Evolutionary conservation across 2,797 vertebrate genomes (phyloP).

Genomic region (Micrastur ruficollis): DNA sequence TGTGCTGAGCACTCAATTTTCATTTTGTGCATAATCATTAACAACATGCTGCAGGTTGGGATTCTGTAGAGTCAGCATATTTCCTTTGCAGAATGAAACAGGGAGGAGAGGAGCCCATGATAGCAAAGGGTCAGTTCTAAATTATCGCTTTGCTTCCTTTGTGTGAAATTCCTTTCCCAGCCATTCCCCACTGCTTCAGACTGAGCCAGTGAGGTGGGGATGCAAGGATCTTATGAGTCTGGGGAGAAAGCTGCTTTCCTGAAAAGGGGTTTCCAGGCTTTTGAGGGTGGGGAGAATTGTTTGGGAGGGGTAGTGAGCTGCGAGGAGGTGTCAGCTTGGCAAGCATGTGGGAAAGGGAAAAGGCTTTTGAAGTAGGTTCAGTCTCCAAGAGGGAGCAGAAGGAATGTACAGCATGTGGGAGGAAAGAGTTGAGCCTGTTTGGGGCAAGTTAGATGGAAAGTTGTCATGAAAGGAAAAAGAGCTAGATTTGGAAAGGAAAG

Average conservation of each 20-base stretch:
- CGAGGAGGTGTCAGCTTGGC: neutral
- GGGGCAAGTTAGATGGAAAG: neutral
- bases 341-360: neutral
- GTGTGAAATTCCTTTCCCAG: neutral
- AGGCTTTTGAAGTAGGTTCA: neutral
- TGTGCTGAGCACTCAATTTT: neutral
- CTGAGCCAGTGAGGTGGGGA: neutral
- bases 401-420: neutral
- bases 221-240: neutral
- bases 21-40: neutral
- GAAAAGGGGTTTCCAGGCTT: neutral
- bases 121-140: neutral
- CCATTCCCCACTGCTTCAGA: neutral
- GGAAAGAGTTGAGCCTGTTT: neutral
- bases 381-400: neutral
- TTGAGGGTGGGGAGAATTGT: neutral
- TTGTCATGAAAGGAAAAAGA: neutral
- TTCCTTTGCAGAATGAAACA: neutral
- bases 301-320: neutral
- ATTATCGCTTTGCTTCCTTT: neutral
- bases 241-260: neutral
- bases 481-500: neutral
- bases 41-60: neutral
- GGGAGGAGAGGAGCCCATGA: neutral
- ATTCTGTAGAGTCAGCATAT: neutral